A percentile compares a stretch with the other conserved stretches of the same genome.
These are phyloP conservation scores for Leptopilina boulardi DNA, from an alignment of 1,140 invertebrate genomes.

Conservation along the genomic window DNA sequence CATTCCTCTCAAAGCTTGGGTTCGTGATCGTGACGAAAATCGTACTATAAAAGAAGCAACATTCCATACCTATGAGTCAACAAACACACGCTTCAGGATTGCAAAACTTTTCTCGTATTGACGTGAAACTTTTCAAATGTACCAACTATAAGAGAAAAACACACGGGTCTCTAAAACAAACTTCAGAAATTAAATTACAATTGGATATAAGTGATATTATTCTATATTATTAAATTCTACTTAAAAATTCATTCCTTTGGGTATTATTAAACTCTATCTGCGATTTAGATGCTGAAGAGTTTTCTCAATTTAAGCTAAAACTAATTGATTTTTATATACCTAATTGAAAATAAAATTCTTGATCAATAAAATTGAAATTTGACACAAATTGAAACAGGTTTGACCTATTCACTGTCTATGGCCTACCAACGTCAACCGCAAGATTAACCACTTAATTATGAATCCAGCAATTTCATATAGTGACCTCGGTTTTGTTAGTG, in stretches of 20 bases:
- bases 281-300: no score
- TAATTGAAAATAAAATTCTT: background rate
- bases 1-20: background rate
- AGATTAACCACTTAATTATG: constrained; percentile 46
- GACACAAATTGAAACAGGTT: background rate
- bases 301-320: no score
- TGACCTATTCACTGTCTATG: background rate
- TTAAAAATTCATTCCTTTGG: no score
- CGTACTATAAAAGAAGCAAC: constrained; percentile 14
- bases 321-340: no score
- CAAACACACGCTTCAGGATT: background rate
- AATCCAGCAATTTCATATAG: constrained; percentile 42
- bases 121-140: background rate
- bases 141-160: background rate
- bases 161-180: background rate
- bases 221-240: no score
- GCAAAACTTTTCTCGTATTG: constrained; percentile 12
- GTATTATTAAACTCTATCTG: no score
- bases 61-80: constrained; percentile 6
- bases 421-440: background rate
- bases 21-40: background rate
- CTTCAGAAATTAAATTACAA: background rate
- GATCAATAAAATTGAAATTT: background rate
- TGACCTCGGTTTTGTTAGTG: constrained; percentile 19
- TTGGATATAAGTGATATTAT: no score